These are phyloP conservation scores for Ophion obscuratus DNA, from an alignment of 2,888 invertebrate genomes.

Conservation along the genomic window DNA sequence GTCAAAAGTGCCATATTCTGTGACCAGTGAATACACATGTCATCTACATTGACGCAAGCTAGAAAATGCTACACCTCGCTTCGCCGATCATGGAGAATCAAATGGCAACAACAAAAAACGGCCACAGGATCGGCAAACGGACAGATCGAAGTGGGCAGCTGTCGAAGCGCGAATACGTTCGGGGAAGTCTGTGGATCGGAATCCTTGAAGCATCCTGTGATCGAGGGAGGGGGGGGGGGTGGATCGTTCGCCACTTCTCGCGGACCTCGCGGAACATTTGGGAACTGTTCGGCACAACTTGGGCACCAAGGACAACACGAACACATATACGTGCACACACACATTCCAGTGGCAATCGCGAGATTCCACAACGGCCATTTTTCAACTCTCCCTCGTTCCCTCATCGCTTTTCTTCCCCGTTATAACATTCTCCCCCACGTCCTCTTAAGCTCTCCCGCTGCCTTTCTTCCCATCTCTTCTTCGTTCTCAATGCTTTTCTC, in stretches of 20 bases:
- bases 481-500: conserved; percentile 40
- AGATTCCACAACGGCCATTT: conserved; percentile 66
- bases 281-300: conserved; percentile 45
- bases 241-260: conserved; percentile 4
- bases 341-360: conserved; percentile 60
- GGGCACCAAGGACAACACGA: conserved; percentile 24
- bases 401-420: conserved; percentile 36
- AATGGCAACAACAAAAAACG: conserved; percentile 13
- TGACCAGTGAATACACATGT: too few species aligned
- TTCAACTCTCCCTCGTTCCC: conserved; percentile 57
- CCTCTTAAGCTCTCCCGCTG: conserved; percentile 51
- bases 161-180: conserved; percentile 21
- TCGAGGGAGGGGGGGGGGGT: conserved; percentile 4
- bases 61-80: too few species aligned
- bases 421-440: conserved; percentile 34
- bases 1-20: too few species aligned
- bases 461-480: neutral
- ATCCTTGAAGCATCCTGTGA: conserved; percentile 50
- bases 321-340: conserved; percentile 14
- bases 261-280: conserved; percentile 53
- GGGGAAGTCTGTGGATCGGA: conserved; percentile 35
- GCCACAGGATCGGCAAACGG: neutral
- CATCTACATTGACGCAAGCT: too few species aligned
- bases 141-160: conserved; percentile 47
- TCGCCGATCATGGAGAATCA: too few species aligned